Evolutionary conservation across 2,888 invertebrate genomes (phyloP), one percentile per base, ranked within the genome.

Genomic region (Lagria hirta): DNA sequence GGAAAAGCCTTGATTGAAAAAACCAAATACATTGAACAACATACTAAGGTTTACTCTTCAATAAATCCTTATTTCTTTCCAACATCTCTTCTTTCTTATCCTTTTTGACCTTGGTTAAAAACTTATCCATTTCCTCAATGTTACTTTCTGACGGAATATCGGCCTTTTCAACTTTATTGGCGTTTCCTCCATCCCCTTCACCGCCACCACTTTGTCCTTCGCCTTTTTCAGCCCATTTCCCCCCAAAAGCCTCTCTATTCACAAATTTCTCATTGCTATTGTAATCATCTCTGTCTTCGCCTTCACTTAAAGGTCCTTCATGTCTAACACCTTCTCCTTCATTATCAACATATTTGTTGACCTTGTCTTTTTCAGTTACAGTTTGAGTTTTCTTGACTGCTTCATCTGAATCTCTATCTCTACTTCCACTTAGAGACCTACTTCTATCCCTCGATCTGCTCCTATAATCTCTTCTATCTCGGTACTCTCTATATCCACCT

Each of bases 181-280:
- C 52, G 13, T 49, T 49, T 29, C 45, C 51, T 11, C 43, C 47
- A 4, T 40, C 51, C 12, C 51, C 55, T 6, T 20, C 40, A 10
- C 38, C 38, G 21, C 42, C 49, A 30, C 47, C 56, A 29, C 48
- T 54, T 4, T 47, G 55, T 32, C 47, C 58, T 5, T 55, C 60
- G 27, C 52, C 63, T 17, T 79, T 79, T 41, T 80, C 81, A 0
- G 80, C 80, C 81, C 82, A 81, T 63, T 81, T 82, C 3, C 82
- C 81, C 55, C 80, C 82, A 58, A 80, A 82, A 52, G 80, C 78
- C 65, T 81, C 81, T 34, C 81, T 72, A 65, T 80, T 79, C 44
- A 79, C 79, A 64, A 75, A 79, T 54, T 64, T 66, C 20, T 68
- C 67, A 11, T 54, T 57, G 22, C 55, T 62, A 24, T 62, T 65